Conservation (phyloP, 2,113 vertebrate species). For the Pithys albifrons region DNA sequence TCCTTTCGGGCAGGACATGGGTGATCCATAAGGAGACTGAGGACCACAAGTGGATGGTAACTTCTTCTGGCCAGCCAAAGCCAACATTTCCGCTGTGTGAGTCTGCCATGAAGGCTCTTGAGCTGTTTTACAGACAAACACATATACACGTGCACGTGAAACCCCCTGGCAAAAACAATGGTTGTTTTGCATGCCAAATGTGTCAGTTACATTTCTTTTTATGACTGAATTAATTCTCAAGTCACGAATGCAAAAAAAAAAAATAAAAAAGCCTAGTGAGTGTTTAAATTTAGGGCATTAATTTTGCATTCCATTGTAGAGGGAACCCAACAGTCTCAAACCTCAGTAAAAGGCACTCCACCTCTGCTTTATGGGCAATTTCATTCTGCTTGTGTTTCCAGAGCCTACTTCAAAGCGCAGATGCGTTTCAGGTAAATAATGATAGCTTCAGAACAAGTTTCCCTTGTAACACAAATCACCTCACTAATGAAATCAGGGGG, state of each 20-base stretch:
- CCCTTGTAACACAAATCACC: conserved; percentile 33
- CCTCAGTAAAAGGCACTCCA: conserved; percentile 22
- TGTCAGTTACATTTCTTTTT: conserved; percentile 56
- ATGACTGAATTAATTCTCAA: conserved; percentile 36
- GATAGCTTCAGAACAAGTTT: conserved; percentile 40
- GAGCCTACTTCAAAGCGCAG: conserved; percentile 48
- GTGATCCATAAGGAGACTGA: background rate
- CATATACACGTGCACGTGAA: background rate
- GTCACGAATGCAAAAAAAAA: background rate
- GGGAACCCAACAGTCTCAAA: conserved; percentile 5
- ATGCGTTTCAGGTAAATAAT: conserved; percentile 39
- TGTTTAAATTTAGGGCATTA: conserved; percentile 48
- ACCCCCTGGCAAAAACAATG: conserved; percentile 41
- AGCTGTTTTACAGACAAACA: conserved; percentile 25
- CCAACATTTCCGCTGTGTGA: fast-evolving
- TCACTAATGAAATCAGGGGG: conserved; percentile 36
- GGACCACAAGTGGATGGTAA: background rate
- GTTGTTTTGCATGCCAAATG: conserved; percentile 53
- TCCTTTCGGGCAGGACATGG: background rate
- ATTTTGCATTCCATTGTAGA: conserved; percentile 37
- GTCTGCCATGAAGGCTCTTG: background rate
- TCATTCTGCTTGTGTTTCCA: conserved; percentile 46
- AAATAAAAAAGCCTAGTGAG: background rate
- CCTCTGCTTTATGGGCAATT: conserved; percentile 44
- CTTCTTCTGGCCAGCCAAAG: background rate